Base-by-base conservation (phyloP, 64 coral and sea anemone genomes). In the Porites lutea region DNA sequence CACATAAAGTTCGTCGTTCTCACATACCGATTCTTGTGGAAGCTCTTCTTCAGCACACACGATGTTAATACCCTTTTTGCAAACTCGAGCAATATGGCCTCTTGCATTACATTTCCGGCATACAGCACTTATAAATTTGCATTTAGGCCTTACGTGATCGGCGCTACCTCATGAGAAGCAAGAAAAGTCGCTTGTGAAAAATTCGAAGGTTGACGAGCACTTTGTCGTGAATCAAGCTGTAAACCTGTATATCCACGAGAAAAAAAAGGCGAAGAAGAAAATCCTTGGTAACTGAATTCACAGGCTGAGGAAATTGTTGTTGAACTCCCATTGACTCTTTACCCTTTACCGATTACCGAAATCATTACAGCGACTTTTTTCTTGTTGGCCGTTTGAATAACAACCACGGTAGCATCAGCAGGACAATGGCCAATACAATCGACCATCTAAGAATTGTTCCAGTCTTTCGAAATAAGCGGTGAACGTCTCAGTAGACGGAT, bases 331-430 rank as follows among this genome's bases (percentile, higher is more conserved):
- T 15, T 3, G 79, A 75, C 75, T 95, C 87, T 60, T 90, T 95
- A 18, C 22, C 79, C n/a, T 92, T 23, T 86, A 18, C 95, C 78
- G 4, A 96, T 92, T 16, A 92, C 74, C 22, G 79, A 96, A 92
- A 96, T 96, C 86, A 92, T 69, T 4, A 92, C 90, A 15, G 95
- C 95, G 11, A 88, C 59, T 66, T 92, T 86, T 37, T 83, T 82
- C 19, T 86, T 53, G 23, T 72, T 49, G 9, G 79, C 87, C 57
- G 59, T 49, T 52, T 4, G 6, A 71, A 37, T 71, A 70, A 87
- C 65, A n/a, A 3, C 89, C 19, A 52, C 73, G 10, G 59, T 14
- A 69, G 88, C 88, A 80, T 82, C 77, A 19, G 63, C 73, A 27
- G 54, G 15, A 22, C 58, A 75, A 27, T 52, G 5, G 22, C 64